Evolutionary conservation across 2,113 vertebrate species (phyloP).

Genomic region (Dunckerocampus dactyliophorus): DNA sequence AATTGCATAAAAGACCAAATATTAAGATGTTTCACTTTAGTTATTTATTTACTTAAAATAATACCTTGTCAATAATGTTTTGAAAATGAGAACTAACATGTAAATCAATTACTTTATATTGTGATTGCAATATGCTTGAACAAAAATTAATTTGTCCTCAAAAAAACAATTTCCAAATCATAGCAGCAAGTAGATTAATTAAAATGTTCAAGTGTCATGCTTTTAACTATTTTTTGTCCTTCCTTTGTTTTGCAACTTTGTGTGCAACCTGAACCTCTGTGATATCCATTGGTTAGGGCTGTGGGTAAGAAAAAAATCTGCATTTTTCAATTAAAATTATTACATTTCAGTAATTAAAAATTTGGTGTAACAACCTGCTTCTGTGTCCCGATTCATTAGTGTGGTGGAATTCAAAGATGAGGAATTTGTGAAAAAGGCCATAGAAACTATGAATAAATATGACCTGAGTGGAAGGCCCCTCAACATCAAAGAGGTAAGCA

Average conservation of each 20-base stretch:
- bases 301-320: constrained; percentile 82
- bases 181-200: constrained; percentile 31
- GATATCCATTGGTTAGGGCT: constrained; percentile 78
- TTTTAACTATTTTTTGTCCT: constrained; percentile 70
- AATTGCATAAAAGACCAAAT: too few species aligned
- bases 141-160: constrained; percentile 11
- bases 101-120: constrained; percentile 1
- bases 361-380: constrained; percentile 10
- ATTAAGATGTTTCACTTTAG: too few species aligned
- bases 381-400: constrained; percentile 63
- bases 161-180: constrained; percentile 3
- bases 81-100: not conserved
- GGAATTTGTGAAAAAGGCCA: constrained; percentile 96
- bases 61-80: not conserved
- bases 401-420: constrained; percentile 99
- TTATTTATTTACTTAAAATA: not conserved
- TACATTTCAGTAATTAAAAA: not conserved
- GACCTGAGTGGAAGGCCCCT: constrained; percentile 93
- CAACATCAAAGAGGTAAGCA: constrained; percentile 93
- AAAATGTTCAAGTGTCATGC: not conserved
- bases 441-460: constrained; percentile 95
- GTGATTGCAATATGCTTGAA: constrained; percentile 8
- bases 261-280: constrained; percentile 46
- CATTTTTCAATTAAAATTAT: not conserved
- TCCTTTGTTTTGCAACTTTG: constrained; percentile 47